Conservation (phyloP, 64 coral and sea anemone species). For the Pachyseris speciosa region DNA sequence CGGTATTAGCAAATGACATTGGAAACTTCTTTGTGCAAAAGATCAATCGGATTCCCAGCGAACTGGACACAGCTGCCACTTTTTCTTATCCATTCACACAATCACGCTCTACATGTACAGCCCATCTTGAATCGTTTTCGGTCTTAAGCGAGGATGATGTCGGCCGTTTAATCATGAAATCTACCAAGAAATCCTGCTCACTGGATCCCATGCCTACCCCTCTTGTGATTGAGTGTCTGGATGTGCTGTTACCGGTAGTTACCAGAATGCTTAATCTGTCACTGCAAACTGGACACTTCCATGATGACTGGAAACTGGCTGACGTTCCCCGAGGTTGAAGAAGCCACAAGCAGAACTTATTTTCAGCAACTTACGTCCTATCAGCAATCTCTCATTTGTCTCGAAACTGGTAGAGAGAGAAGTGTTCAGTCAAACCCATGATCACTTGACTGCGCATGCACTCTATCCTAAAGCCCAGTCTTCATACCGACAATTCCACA, state of each 20-base stretch:
- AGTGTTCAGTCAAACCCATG: conserved; percentile 42
- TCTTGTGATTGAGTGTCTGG: conserved; percentile 31
- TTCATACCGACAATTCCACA: conserved; percentile 18
- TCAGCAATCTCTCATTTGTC: conserved; percentile 12
- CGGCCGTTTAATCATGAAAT: conserved; percentile 17
- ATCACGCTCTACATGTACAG: neutral
- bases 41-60: conserved; percentile 28
- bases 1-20: conserved; percentile 45
- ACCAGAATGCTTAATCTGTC: conserved; percentile 51
- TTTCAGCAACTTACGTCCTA: conserved; percentile 17
- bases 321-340: conserved; percentile 17
- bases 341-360: neutral
- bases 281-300: conserved; percentile 8
- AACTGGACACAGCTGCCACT: conserved; percentile 23
- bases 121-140: neutral
- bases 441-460: neutral
- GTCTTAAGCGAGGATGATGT: conserved; percentile 20
- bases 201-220: conserved; percentile 51
- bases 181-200: conserved; percentile 59
- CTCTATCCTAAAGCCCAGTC: conserved; percentile 23
- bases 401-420: conserved; percentile 56
- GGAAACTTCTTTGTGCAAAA: conserved; percentile 52
- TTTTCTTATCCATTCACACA: neutral
- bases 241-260: conserved; percentile 44
- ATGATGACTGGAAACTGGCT: neutral